Conservation (phyloP, 2,113 vertebrate genomes). For the Crotalus tigris region DNA sequence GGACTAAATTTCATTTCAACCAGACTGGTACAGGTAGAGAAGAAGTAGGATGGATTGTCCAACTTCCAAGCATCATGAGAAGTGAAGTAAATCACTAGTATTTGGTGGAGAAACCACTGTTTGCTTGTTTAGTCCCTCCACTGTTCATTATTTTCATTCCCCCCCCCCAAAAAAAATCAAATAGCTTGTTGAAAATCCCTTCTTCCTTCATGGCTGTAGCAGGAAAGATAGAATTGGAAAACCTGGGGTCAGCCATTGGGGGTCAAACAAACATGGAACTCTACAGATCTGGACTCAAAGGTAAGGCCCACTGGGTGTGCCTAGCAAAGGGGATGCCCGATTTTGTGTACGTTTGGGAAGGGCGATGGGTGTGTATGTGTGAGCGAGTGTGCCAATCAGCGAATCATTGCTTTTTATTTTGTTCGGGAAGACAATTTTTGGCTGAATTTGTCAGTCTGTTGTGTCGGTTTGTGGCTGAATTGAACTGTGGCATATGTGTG, state of each 20-base stretch:
- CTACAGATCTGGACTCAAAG: not conserved
- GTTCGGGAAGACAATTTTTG: constrained; percentile 25
- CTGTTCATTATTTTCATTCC: not conserved
- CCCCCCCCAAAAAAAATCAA: not conserved
- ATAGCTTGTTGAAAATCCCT: not conserved
- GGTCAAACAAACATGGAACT: too few species aligned
- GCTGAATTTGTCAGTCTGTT: constrained; percentile 44
- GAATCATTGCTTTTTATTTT: constrained; percentile 47
- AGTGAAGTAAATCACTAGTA: not conserved
- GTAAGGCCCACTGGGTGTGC: not conserved
- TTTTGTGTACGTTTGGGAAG: constrained; percentile 23
- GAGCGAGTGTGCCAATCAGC: not conserved
- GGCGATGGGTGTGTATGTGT: not conserved
- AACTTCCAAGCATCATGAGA: not conserved
- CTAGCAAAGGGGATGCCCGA: not conserved
- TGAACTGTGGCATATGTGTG: constrained; percentile 66
- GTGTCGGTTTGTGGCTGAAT: constrained; percentile 63
- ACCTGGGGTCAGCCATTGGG: not conserved
- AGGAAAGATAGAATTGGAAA: not conserved
- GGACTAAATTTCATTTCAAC: too few species aligned
- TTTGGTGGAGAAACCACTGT: not conserved
- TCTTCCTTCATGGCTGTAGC: not conserved
- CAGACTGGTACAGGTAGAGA: not conserved
- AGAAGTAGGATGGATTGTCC: not conserved
- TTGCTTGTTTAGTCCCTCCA: not conserved